Base-by-base conservation (phyloP, 2,797 vertebrate species). In the Gymnopithys bicolor region DNA sequence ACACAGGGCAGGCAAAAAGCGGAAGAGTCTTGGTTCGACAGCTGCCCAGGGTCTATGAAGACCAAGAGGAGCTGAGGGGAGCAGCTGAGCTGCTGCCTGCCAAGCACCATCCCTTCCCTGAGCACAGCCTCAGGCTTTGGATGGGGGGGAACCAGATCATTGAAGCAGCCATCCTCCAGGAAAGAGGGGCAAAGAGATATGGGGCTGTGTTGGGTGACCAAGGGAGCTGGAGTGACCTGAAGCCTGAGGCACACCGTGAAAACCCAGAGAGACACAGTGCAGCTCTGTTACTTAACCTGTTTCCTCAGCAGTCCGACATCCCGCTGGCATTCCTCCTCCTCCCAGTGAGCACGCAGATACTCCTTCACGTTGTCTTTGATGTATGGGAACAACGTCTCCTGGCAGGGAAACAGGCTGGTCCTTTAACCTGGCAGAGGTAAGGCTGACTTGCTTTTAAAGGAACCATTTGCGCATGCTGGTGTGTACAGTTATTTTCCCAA, bases 321-420 rank as follows among this genome's bases (percentile, higher is more conserved):
- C 91, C 98, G 98, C 95, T 99, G 99, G 97, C 99, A 99, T 94
- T 99, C 99, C 74, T 99, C 99, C 91, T 99, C 99, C 75, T 98
- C 98, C 99, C 99, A 99, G 91, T 99, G 99, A 23, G 97, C 93
- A 10, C 98, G 98, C 62, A 99, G 97, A 60, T 99, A 98, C 55
- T 99, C 98, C 92, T 99, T 98, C 46, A 99, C 98, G 60, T 99
- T 98, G 75, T 99, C 98, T 94, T 95, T 98, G 93, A 99, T 98
- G 95, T 99, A 99, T 13, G 99, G 98, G 97, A 99, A 99, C 93
- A 99, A 97, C 75, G 98, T 98, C 71, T 99, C 99, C 99, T 99
- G 95, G 43, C 23, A 84, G 53, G 52, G 70, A 94, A 83, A 62
- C 32, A 81, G 25, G 33, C 52, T 62, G 33, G 70, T 84, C 30